Evolutionary conservation across 2,888 invertebrate genomes (phyloP).

Genomic region (Zhuqinia jingwanae): DNA sequence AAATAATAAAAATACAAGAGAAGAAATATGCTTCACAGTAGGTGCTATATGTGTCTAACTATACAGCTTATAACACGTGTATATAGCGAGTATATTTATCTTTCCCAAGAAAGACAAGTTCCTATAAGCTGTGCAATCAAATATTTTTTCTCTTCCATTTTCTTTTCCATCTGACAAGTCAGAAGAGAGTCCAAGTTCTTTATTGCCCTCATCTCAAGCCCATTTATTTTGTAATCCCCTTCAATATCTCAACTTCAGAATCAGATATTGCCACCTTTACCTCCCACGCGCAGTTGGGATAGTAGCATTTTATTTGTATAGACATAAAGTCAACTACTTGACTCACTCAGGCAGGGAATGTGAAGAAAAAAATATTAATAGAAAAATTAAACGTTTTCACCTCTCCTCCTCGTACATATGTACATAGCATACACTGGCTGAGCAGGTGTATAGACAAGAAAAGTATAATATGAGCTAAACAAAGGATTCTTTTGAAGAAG

Average conservation of each 20-base stretch:
- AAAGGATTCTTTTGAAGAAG: neutral
- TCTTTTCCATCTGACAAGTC: conserved; percentile 13
- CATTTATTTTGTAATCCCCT: conserved; percentile 67
- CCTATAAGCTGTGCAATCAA: too few species aligned
- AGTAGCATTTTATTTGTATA: neutral
- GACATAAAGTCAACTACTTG: conserved; percentile 9
- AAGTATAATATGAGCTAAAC: too few species aligned
- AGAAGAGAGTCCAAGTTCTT: conserved; percentile 36
- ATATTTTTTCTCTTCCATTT: conserved; percentile 17
- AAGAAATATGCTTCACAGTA: neutral
- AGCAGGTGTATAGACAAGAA: neutral
- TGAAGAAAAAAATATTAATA: conserved; percentile 21
- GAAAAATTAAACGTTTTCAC: conserved; percentile 36
- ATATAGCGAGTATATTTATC: neutral
- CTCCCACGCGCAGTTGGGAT: neutral
- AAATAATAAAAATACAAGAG: conserved; percentile 49
- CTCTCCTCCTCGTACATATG: neutral
- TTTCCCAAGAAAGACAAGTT: neutral
- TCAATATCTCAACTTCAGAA: conserved; percentile 73
- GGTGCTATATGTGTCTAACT: too few species aligned
- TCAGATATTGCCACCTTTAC: conserved; percentile 69
- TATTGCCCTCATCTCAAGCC: conserved; percentile 63
- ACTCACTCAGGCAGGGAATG: neutral
- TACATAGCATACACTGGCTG: too few species aligned
- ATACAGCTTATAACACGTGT: neutral